Conservation (phyloP, 2,888 invertebrate species). For the Noctuana brunneofusca region DNA sequence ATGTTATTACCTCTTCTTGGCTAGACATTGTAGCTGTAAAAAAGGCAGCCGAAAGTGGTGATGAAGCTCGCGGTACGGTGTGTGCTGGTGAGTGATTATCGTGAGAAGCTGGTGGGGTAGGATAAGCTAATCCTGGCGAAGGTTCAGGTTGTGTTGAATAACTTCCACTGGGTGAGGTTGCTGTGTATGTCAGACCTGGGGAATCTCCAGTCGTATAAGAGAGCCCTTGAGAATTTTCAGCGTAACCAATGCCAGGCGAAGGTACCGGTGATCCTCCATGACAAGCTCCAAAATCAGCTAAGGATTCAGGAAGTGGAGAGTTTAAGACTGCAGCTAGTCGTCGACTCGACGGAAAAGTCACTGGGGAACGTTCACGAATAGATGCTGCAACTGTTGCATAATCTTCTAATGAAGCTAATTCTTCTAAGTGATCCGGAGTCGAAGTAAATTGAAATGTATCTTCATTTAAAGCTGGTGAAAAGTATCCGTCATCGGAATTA, state of each 20-base stretch:
- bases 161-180: slow-evolving; percentile 68
- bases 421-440: slow-evolving; percentile 85
- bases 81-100: slow-evolving; percentile 88
- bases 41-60: slow-evolving; percentile 91
- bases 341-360: slow-evolving; percentile 85
- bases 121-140: slow-evolving; percentile 91
- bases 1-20: slow-evolving; percentile 92
- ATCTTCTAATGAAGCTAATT: slow-evolving; percentile 84
- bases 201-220: slow-evolving; percentile 88
- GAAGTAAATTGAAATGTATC: slow-evolving; percentile 88
- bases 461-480: slow-evolving; percentile 87
- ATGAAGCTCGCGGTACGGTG: slow-evolving; percentile 88
- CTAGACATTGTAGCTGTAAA: slow-evolving; percentile 93
- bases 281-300: slow-evolving; percentile 92
- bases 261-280: slow-evolving; percentile 82
- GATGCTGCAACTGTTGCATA: slow-evolving; percentile 83
- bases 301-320: slow-evolving; percentile 89
- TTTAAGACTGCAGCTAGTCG: slow-evolving; percentile 90
- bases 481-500: slow-evolving; percentile 85
- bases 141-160: slow-evolving; percentile 71
- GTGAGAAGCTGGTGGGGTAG: slow-evolving; percentile 94
- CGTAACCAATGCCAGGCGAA: slow-evolving; percentile 79
- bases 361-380: slow-evolving; percentile 82
- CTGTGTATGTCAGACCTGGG: slow-evolving; percentile 68
- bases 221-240: slow-evolving; percentile 84